These are phyloP conservation scores for Agonopterix heracliana DNA, from an alignment of 2,888 invertebrate species.

Conservation along the genomic window DNA sequence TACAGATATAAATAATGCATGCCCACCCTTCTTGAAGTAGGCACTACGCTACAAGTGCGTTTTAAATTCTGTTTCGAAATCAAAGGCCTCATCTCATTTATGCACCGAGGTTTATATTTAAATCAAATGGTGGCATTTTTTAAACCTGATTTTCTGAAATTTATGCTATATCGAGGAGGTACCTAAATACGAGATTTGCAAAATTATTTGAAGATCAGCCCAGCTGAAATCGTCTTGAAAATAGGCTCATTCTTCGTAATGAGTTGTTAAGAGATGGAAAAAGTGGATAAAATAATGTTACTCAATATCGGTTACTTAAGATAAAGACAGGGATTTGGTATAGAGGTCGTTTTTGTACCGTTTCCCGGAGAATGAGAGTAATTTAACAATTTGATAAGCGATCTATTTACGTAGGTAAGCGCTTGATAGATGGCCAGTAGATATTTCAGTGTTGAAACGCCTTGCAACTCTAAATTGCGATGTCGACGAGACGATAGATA, in stretches of 20 bases:
- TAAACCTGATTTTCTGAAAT: background rate
- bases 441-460: constrained; percentile 48
- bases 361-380: constrained; percentile 18
- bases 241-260: no score
- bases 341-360: no score
- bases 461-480: constrained; percentile 47
- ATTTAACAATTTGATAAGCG: constrained; percentile 60
- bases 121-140: background rate
- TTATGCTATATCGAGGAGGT: no score
- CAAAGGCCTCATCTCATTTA: background rate
- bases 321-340: no score
- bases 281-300: no score
- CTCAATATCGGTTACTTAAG: no score
- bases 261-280: no score
- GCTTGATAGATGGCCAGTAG: constrained; percentile 56
- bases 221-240: no score
- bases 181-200: no score
- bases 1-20: constrained; percentile 29
- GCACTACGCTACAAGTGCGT: constrained; percentile 13
- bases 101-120: background rate
- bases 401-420: constrained; percentile 44
- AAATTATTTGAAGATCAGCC: no score
- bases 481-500: constrained; percentile 47
- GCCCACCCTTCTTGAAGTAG: constrained; percentile 3
- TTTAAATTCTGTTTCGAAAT: constrained; percentile 11